These are phyloP conservation scores for Steinernema carpocapsae DNA, from an alignment of 2,888 invertebrate species.

Conservation along the genomic window DNA sequence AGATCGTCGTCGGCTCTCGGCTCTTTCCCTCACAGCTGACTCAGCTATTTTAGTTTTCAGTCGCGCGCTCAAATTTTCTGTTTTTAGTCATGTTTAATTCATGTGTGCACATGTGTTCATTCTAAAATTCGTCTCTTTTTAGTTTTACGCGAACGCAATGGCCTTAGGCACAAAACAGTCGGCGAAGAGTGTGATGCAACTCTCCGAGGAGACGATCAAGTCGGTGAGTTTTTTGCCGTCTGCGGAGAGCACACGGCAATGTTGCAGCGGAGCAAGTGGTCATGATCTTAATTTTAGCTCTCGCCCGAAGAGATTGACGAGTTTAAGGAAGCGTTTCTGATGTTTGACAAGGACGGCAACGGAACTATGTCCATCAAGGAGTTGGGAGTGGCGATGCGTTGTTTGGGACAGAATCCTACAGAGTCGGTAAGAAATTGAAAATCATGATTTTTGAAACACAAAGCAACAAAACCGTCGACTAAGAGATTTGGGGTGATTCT, in stretches of 20 bases:
- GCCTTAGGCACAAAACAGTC: constrained; percentile 48
- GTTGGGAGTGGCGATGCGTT: constrained; percentile 69
- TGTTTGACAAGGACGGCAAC: constrained; percentile 69
- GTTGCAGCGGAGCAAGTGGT: not conserved
- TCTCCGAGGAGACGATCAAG: constrained; percentile 67
- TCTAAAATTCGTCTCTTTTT: constrained; percentile 36
- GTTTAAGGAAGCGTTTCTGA: constrained; percentile 69
- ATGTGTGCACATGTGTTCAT: not conserved
- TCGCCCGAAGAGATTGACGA: constrained; percentile 69
- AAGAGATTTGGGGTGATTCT: no score
- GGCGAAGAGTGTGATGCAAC: constrained; percentile 62
- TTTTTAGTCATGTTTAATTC: not conserved
- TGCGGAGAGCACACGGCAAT: not conserved
- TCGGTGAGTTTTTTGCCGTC: constrained; percentile 45
- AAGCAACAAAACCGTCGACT: no score
- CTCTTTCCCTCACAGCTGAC: not conserved
- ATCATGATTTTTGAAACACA: no score
- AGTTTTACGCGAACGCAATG: constrained; percentile 53
- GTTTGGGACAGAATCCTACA: constrained; percentile 68
- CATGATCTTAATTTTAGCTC: constrained; percentile 50
- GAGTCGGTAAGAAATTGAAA: constrained; percentile 56
- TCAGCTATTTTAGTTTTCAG: not conserved
- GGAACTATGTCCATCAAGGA: constrained; percentile 69
- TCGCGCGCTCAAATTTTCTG: not conserved
- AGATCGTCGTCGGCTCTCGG: not conserved